phyloP scores from a whole-genome alignment of 2,888 invertebrate genomes.

The Teleogryllus oceanicus region DNA sequence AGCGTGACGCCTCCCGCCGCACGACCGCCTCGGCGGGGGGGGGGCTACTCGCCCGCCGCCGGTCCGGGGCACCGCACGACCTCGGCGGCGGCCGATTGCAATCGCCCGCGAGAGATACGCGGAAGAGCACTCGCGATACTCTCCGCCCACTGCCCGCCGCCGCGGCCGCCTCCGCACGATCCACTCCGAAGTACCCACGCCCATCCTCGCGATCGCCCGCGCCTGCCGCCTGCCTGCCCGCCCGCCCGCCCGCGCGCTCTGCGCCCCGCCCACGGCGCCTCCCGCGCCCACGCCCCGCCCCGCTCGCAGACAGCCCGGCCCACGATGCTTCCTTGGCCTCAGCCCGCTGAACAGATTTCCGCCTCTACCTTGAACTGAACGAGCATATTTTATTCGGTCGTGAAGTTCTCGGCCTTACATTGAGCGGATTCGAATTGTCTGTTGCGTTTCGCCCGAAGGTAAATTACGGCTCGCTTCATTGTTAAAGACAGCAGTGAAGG shows the following conservation, averaged over 20 bases:
- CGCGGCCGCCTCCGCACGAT: not conserved
- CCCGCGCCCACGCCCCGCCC: not conserved
- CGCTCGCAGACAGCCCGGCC: not conserved
- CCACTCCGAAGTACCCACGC: not conserved
- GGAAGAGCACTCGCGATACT: not conserved
- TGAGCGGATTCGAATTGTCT: not conserved
- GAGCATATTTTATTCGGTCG: not conserved
- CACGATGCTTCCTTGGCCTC: not conserved
- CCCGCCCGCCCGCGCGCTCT: not conserved
- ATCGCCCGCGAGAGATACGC: not conserved
- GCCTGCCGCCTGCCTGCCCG: not conserved
- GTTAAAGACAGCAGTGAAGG: not conserved
- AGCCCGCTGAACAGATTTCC: not conserved
- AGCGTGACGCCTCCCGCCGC: conserved; percentile 4
- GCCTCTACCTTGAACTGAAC: not conserved
- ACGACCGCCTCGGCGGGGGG: not conserved
- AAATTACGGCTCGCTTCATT: not conserved
- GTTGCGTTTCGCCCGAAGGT: not conserved
- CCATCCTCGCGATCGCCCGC: not conserved
- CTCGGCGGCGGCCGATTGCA: conserved; percentile 41
- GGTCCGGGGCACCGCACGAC: conserved; percentile 28
- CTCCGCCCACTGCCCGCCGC: not conserved
- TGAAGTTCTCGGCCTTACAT: not conserved
- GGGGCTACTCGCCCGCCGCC: conserved; percentile 37
- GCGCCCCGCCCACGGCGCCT: not conserved